A percentile compares a stretch with the other conserved stretches of the same genome.
Conservation (phyloP, 2,113 vertebrate species). For the Cacatua alba region DNA sequence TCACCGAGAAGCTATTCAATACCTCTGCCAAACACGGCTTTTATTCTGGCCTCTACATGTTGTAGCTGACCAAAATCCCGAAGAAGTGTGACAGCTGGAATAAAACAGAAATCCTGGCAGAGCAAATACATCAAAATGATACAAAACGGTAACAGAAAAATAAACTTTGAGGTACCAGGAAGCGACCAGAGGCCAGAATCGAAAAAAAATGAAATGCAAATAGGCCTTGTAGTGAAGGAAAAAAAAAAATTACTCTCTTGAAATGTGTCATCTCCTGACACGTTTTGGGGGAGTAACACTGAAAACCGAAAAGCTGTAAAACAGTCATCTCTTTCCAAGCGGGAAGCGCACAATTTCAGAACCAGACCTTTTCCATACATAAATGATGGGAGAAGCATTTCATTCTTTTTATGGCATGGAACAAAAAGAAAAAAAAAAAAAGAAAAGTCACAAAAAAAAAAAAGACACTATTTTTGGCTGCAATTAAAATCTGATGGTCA, state of each 20-base stretch:
- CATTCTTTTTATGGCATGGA: background rate
- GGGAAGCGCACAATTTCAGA: background rate
- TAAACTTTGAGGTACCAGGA: background rate
- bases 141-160: background rate
- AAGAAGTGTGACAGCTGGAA: background rate
- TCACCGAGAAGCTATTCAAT: background rate
- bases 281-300: background rate
- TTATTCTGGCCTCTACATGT: background rate
- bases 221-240: background rate
- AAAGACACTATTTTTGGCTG: background rate
- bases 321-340: background rate
- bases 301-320: background rate
- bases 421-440: background rate
- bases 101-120: background rate
- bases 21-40: background rate
- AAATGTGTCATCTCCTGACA: background rate
- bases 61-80: background rate
- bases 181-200: rapidly evolving
- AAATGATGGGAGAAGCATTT: background rate
- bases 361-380: background rate
- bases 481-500: background rate
- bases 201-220: background rate
- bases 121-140: background rate
- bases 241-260: rapidly evolving
- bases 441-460: background rate